Conservation (phyloP, 2,888 invertebrate genomes). For the Anoplius nigerrimus region DNA sequence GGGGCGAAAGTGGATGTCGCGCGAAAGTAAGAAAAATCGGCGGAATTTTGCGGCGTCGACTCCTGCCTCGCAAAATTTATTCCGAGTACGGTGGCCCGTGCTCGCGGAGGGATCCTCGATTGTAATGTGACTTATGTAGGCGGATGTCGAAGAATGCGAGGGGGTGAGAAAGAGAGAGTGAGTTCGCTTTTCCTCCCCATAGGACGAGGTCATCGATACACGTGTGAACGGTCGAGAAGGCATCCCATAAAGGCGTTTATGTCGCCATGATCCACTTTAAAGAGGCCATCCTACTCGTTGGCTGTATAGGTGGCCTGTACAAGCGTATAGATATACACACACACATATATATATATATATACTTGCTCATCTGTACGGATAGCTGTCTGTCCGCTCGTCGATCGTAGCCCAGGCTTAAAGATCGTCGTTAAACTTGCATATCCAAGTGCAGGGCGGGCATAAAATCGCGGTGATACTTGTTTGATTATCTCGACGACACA, state of each 20-base stretch:
- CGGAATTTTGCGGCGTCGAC: no score
- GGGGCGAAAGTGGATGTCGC: constrained; percentile 15
- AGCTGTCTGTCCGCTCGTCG: not conserved
- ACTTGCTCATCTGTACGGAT: not conserved
- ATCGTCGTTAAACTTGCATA: constrained; percentile 6
- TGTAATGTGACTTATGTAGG: no score
- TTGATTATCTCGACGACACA: not conserved
- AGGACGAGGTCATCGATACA: constrained; percentile 17
- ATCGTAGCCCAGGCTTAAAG: constrained; percentile 3
- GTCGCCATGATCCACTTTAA: constrained; percentile 39
- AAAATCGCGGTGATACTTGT: not conserved
- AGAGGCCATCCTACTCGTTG: constrained; percentile 14
- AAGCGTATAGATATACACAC: not conserved
- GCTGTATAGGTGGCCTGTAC: not conserved
- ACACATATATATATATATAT: no score
- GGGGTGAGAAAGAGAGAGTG: constrained; percentile 6
- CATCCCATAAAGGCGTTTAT: constrained; percentile 36
- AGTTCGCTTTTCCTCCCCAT: not conserved
- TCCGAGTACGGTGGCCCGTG: no score
- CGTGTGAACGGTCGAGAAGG: constrained; percentile 18
- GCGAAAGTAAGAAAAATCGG: constrained; percentile 6
- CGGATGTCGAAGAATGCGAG: constrained; percentile 6
- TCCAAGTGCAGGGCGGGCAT: not conserved
- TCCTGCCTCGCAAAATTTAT: no score
- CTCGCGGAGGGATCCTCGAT: no score